These are phyloP conservation scores for Drosophila antonietae DNA, from an alignment of 2,888 invertebrate species.

Conservation along the genomic window DNA sequence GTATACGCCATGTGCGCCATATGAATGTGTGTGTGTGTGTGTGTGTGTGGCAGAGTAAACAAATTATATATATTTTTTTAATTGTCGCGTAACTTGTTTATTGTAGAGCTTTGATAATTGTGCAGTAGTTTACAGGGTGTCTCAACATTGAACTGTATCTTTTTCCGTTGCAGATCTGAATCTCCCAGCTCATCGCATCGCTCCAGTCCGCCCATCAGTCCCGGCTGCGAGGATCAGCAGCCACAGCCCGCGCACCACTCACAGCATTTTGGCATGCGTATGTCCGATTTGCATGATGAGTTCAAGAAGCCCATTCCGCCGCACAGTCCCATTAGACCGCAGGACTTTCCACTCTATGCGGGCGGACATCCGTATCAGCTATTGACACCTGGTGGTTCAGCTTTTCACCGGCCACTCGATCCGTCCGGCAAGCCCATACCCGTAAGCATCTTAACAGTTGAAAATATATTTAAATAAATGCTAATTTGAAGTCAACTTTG, in stretches of 20 bases:
- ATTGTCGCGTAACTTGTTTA: constrained; percentile 60
- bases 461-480: not conserved
- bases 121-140: constrained; percentile 49
- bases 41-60: constrained; percentile 61
- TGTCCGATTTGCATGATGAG: constrained; percentile 83
- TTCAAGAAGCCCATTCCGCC: constrained; percentile 85
- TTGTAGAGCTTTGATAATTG: constrained; percentile 62
- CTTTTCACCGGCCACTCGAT: constrained; percentile 86
- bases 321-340: constrained; percentile 83
- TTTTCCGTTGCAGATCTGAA: constrained; percentile 80
- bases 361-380: constrained; percentile 86
- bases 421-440: constrained; percentile 84
- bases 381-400: constrained; percentile 85
- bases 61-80: constrained; percentile 75
- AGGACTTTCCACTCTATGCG: constrained; percentile 84
- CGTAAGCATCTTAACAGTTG: constrained; percentile 65
- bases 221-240: constrained; percentile 91
- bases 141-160: not conserved
- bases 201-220: constrained; percentile 93
- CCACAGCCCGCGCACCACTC: constrained; percentile 63
- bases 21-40: constrained; percentile 27
- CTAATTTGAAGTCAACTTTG: not conserved
- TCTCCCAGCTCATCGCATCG: constrained; percentile 87
- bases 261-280: constrained; percentile 85
- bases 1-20: constrained; percentile 54